phyloP scores from a whole-genome alignment of 1,140 invertebrate genomes.

The Micrasema longulum region DNA sequence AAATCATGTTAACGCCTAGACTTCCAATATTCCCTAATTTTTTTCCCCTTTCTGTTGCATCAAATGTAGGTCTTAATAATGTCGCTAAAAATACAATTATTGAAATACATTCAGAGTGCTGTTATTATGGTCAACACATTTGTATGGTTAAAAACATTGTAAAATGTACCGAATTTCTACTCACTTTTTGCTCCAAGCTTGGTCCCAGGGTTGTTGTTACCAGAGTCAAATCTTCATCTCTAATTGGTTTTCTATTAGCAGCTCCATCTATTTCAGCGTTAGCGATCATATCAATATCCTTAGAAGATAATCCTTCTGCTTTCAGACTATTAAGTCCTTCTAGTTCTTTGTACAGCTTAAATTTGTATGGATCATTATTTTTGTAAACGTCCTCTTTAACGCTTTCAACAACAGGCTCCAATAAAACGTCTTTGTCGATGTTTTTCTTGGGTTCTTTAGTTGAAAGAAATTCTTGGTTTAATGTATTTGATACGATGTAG shows the following conservation, averaged over 20 bases:
- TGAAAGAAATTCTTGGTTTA: constrained; percentile 20
- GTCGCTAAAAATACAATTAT: too few species aligned
- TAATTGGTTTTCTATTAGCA: constrained; percentile 54
- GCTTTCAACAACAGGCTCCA: constrained; percentile 38
- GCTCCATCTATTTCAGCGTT: constrained; percentile 57
- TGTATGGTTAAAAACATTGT: too few species aligned
- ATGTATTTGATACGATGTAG: constrained; percentile 7
- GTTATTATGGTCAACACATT: too few species aligned
- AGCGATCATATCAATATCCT: constrained; percentile 63
- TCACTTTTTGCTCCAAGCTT: constrained; percentile 66
- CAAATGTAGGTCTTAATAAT: too few species aligned
- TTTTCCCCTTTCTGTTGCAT: too few species aligned
- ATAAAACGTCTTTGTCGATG: constrained; percentile 30
- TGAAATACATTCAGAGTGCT: too few species aligned
- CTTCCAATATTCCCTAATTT: not conserved
- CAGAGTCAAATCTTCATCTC: constrained; percentile 47
- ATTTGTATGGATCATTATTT: constrained; percentile 60
- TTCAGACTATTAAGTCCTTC: constrained; percentile 63
- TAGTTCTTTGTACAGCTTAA: constrained; percentile 60
- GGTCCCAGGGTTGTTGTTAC: constrained; percentile 65
- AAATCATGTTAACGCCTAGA: too few species aligned
- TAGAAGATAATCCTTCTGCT: constrained; percentile 64
- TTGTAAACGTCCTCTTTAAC: constrained; percentile 52
- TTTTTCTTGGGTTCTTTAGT: constrained; percentile 15
- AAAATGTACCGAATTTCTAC: too few species aligned